phyloP scores from a whole-genome alignment of 2,113 vertebrate species.

The Oceanites oceanicus region DNA sequence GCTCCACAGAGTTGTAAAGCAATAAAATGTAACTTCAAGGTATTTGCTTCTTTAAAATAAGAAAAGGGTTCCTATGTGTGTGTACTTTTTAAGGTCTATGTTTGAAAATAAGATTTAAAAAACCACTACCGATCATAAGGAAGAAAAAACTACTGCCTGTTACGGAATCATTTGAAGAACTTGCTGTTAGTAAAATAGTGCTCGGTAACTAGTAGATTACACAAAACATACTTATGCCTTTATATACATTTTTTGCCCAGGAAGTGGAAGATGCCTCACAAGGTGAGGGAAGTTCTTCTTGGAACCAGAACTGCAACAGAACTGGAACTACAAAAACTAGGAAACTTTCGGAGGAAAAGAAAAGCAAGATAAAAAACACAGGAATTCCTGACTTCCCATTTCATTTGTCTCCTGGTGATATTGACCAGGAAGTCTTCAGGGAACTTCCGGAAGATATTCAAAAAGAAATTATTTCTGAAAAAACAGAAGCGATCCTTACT shows the following conservation, averaged over 20 bases:
- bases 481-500: neutral
- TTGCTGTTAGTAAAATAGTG: neutral
- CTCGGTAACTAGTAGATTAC: neutral
- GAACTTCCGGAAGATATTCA: slow-evolving; percentile 85
- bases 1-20: neutral
- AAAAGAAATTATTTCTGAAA: slow-evolving; percentile 77
- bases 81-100: neutral
- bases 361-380: neutral
- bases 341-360: neutral
- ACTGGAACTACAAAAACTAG: neutral
- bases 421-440: slow-evolving; percentile 83
- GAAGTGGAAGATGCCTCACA: slow-evolving; percentile 38
- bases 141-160: neutral
- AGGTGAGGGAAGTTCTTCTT: neutral
- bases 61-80: no score
- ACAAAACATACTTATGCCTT: neutral
- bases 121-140: accelerated
- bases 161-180: neutral
- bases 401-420: slow-evolving; percentile 53
- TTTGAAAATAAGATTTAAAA: neutral
- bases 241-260: slow-evolving; percentile 5
- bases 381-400: neutral
- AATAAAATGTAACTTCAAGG: neutral
- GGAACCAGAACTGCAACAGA: neutral
- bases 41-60: neutral